Base-by-base conservation (phyloP, 2,888 invertebrate species). In the Oithona nana region DNA sequence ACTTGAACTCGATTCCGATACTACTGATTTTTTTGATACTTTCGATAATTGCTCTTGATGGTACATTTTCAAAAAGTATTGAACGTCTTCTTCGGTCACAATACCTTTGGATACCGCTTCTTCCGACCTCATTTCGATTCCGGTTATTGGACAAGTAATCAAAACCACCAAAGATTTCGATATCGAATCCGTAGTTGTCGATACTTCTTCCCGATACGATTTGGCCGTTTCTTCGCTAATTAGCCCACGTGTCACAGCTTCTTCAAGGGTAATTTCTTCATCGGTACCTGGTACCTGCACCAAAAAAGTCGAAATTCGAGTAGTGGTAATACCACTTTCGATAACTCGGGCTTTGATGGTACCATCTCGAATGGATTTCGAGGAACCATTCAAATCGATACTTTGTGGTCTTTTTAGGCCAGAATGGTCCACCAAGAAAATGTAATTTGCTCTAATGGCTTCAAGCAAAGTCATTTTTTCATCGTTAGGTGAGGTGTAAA, bases 181-280 rank as follows among this genome's bases (percentile, higher is more conserved):
- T 54, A 68, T 65, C 16, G 66, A 65, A 63, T 69, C 68, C 8
- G 68, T 67, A 4, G 66, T 67, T n/a, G n/a, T n/a, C 26, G 58
- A 63, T 8, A 61, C 61, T 24, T 64, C 62, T 22, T 65, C 65
- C 31, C 64, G 60, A 22, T 65, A 65, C 2, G 68, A 66, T 51
- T 71, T 66, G 4, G 66, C 67, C 2, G 65, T 65, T 16, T 68
- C 66, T 11, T 79, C 79, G 16, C 50, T 57, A 16, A 89, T 83
- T 64, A 83, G 73, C 6, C 87, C 88, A 65, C 82, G 78, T 70
- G 84, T 80, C 67, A 86, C 80, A 2, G 90, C 90, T 60, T 85
- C 83, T 72, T 86, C 84, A 68, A 87, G 79, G 1, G 86, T 84
- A 66, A 88, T 77, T 70, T 82, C 81, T 70, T 86, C 82, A 2